Base-by-base conservation (phyloP, 2,888 invertebrate species). In the Anorthoa munda region DNA sequence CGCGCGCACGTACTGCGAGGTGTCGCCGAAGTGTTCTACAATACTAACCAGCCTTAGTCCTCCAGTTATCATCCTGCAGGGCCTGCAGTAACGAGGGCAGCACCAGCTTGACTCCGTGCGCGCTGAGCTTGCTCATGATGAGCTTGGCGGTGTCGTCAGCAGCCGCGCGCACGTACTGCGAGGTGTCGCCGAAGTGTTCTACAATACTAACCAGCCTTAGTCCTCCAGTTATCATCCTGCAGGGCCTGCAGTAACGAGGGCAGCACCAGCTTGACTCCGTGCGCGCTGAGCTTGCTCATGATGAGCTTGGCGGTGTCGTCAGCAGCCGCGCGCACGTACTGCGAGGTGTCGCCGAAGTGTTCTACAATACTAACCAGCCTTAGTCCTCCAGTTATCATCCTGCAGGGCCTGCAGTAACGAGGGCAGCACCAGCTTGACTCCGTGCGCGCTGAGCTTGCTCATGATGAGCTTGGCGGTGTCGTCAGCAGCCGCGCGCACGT, bases 371-470 rank as follows among this genome's bases (percentile, higher is more conserved):
- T n/a, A n/a, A n/a, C n/a, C n/a, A n/a, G n/a, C 98, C 95, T 99
- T 99, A 1, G 99, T 99, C 90, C 99, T 97, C 99, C 99, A 99
- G 21, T 99, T 99, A 95, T 99, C 99, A 93, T 99, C 99, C 92
- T 99, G 98, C 72, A 99, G 96, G 50, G 99, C 99, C 87, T 98
- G 98, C 79, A 99, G 96, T 80, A 99, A 97, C 78, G 99, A 98
- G 0, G 99, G 99, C 86, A 99, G 97, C 72, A 99, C 99, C 58
- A 99, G 97, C 95, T 99, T 99, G 59, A 99, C 99, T 79, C 99
- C 99, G 95, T 99, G 99, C 79, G 99, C 99, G 73, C 99, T 99
- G 75, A 99, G 97, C 93, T 99, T 98, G 89, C 98, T 98, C 98
- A 98, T 98, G 85, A 99, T 99, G 69, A 99, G 99, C 94, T 98